Base-by-base conservation (phyloP, 2,888 invertebrate species). In the Aproaerema taeniolella region DNA sequence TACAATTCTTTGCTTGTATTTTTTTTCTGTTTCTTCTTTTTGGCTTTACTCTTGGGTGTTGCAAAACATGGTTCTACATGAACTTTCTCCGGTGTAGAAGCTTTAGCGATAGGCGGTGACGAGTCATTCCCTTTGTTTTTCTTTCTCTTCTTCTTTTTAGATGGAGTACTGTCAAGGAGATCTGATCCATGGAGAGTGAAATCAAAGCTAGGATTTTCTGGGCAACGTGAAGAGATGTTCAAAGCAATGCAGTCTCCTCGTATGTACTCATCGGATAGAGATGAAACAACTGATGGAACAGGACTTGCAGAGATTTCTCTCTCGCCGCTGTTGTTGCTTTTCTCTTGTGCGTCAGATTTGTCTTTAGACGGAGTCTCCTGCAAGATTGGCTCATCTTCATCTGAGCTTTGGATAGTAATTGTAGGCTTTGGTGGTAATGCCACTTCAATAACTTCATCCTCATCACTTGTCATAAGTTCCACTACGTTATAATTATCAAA, bases 201-300 rank as follows among this genome's bases (percentile, higher is more conserved):
- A 60, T 87, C 85, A 65, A 87, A 86, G 51, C 73, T 80, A 43
- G 73, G 71, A 35, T 75, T 72, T 46, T 73, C 74, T 9, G 62
- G 60, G 36, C 61, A 64, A 30, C 67, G 67, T 8, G 85, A 82
- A 17, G 87, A 82, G 50, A 87, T 87, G 45, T 87, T 87, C 34
- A 87, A 64, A 38, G 82, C 83, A 53, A 85, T 80, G 52, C 86
- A 86, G 48, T 87, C 87, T 44, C 78, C 65, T 40, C 86, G 73
- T 15, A 87, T 86, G 38, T 87, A 87, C 10, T 87, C 87, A 60
- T 87, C 87, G 14, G 87, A 87, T 7, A 85, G 70, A 20, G 87
- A 86, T 7, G 87, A 87, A 1, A 87, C 78, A 10, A 80, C 72
- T 17, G 87, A 87, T 30, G 82, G 87, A 7, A 81, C 86, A 1